Base-by-base conservation (phyloP, 2,888 invertebrate species). In the Agonopterix heracliana region DNA sequence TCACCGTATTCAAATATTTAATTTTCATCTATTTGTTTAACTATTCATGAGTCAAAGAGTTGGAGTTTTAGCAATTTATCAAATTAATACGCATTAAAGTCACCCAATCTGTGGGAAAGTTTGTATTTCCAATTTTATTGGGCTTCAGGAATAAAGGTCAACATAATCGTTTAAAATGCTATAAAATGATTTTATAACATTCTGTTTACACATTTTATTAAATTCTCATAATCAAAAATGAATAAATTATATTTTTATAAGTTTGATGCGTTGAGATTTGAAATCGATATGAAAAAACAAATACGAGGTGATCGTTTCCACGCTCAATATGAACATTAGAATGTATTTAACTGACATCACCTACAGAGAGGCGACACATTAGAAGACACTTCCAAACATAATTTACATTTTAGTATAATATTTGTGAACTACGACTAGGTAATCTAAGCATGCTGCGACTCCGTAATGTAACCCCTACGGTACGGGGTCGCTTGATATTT, bases 301-400 rank as follows among this genome's bases (percentile, higher is more conserved):
- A 72, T 64, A 68, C 59, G 68, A 60, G 53, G 53, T 56, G 57
- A 62, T 62, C 61, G 56, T 59, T 57, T 60, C 56, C 56, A 61
- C 57, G 59, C 52, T 57, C 50, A 52, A 57, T 61, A 53, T 57
- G 55, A 55, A 53, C 52, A 54, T 65, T 59, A 60, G 50, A 60
- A 54, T 57, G 56, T 59, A 54, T 53, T 60, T 69, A 66, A 71
- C 57, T 64, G 66, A 63, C 68, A 71, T 78, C 76, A 68, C 78
- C 78, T 74, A 78, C 68, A 57, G 80, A 59, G 81, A 72, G 59
- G 62, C 64, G 60, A 74, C 80, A 77, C 80, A 57, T 82, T 80
- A 69, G 51, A 51, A 66, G 63, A 74, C 75, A 76, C 76, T 71
- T 81, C 60, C 50, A 57, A 65, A 64, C 64, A 66, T 71, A 60